These are phyloP conservation scores for Pectinophora gossypiella DNA, from an alignment of 1,140 invertebrate genomes.

Conservation along the genomic window DNA sequence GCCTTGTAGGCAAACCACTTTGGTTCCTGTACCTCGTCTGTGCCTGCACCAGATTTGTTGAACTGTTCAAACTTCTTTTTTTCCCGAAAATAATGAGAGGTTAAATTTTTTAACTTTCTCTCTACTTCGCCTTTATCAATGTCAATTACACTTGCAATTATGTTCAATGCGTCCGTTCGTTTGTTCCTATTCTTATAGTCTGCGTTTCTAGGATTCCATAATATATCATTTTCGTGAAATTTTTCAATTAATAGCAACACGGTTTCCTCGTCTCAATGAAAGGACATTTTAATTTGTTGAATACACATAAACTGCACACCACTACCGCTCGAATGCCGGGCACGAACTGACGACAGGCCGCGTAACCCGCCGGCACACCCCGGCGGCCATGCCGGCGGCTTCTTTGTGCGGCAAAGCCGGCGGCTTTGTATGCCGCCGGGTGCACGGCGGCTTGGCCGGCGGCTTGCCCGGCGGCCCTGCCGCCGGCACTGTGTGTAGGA, in stretches of 20 bases:
- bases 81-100: too few relatives aligned
- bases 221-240: neutral
- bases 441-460: neutral
- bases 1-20: too few relatives aligned
- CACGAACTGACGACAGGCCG: slow-evolving; percentile 1
- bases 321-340: slow-evolving; percentile 3
- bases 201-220: too few relatives aligned
- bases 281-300: slow-evolving; percentile 1
- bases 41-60: too few relatives aligned
- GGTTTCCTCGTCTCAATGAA: slow-evolving; percentile 1
- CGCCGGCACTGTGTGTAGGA: slow-evolving; percentile 1
- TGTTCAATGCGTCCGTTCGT: too few relatives aligned
- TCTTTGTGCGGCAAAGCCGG: slow-evolving; percentile 12
- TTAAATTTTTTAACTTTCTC: too few relatives aligned
- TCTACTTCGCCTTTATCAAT: too few relatives aligned
- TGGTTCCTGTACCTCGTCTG: too few relatives aligned
- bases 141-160: too few relatives aligned
- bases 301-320: slow-evolving; percentile 3
- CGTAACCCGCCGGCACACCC: slow-evolving; percentile 4
- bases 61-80: too few relatives aligned
- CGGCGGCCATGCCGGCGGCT: slow-evolving; percentile 14
- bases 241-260: slow-evolving; percentile 3
- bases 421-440: slow-evolving; percentile 2
- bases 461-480: slow-evolving; percentile 2
- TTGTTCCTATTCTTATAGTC: too few relatives aligned